These are phyloP conservation scores for Scopus umbretta DNA, from an alignment of 2,113 vertebrate genomes.

Conservation along the genomic window DNA sequence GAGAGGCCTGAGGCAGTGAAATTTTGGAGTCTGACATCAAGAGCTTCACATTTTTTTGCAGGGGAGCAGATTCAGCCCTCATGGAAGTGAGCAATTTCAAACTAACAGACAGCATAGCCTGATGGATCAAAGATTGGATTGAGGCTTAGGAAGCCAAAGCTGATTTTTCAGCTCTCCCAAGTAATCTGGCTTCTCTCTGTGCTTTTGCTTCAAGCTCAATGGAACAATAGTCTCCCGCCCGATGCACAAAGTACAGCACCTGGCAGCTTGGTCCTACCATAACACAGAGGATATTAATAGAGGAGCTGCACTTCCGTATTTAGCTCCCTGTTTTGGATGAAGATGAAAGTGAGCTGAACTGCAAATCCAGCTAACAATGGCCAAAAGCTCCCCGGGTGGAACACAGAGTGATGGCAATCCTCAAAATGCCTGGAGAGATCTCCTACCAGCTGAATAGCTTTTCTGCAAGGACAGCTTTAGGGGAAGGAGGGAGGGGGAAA, in stretches of 20 bases:
- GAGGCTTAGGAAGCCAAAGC: slow-evolving; percentile 31
- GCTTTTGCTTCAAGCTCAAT: slow-evolving; percentile 13
- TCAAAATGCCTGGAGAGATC: not conserved
- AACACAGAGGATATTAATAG: not conserved
- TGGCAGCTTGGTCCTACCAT: slow-evolving; percentile 16
- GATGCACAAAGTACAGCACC: slow-evolving; percentile 27
- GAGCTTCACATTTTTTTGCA: not conserved
- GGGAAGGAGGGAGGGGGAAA: too few relatives aligned
- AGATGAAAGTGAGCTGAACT: slow-evolving; percentile 35
- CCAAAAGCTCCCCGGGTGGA: slow-evolving; percentile 9
- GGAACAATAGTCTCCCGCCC: not conserved
- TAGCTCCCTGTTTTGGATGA: not conserved
- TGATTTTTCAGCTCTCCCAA: slow-evolving; percentile 27
- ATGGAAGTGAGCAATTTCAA: slow-evolving; percentile 19
- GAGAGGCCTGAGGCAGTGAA: slow-evolving; percentile 29
- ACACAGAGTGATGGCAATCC: slow-evolving; percentile 4
- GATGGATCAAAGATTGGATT: slow-evolving; percentile 9
- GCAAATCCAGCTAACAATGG: slow-evolving; percentile 16
- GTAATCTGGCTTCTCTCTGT: slow-evolving; percentile 41
- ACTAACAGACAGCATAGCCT: not conserved
- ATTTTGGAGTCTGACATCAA: slow-evolving; percentile 29
- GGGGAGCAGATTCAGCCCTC: not conserved
- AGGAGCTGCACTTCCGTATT: slow-evolving; percentile 18
- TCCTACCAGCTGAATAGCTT: not conserved
- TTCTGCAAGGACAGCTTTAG: not conserved